Base-by-base conservation (phyloP, 2,797 vertebrate genomes). In the Fistularia commersonii region DNA sequence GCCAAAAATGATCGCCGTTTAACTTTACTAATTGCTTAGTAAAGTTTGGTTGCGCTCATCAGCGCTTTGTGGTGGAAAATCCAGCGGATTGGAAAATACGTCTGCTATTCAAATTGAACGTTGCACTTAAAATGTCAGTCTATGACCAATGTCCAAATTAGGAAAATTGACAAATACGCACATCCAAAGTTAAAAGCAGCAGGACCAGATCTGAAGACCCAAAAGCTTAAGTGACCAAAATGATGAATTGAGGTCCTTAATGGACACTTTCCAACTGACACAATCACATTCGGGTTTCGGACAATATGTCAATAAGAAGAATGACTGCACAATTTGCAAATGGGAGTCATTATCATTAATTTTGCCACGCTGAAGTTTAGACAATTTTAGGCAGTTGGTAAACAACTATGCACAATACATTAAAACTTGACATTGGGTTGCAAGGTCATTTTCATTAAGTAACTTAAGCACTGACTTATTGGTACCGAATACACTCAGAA, bases 311-410 rank as follows among this genome's bases (percentile, higher is more conserved):
- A 69, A 75, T 66, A 46, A 12, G 39, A 48, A 23, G 45, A 33
- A 74, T 74, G 10, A 32, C 23, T 12, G 31, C n/a, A 40, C 6
- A 13, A 39, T 12, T 40, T 32, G 39, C n/a, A n/a, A n/a, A n/a
- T n/a, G n/a, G n/a, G 23, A 23, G 23, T 23, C 23, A 23, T 23
- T 36, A 6, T 3, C 35, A 36, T 36, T 23, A 1, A 10, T 42
- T 51, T 78, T 80, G 61, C 52, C 36, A 77, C 72, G 77, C 82
- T 86, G 81, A 82, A 69, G 38, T 51, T 70, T 73, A 72, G 83
- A 88, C 76, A 61, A 86, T 89, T 88, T 89, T 84, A 87, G 86
- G 88, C 88, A 88, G 86, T 87, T 89, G 84, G 82, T 63, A 70
- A 74, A 87, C 74, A 82, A 66, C 78, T 77, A 68, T 72, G 58